Percentiles rank a stretch among this genome's conserved stretches.
Conservation (phyloP, 1,140 invertebrate genomes). For the Heliothis subflexa region DNA sequence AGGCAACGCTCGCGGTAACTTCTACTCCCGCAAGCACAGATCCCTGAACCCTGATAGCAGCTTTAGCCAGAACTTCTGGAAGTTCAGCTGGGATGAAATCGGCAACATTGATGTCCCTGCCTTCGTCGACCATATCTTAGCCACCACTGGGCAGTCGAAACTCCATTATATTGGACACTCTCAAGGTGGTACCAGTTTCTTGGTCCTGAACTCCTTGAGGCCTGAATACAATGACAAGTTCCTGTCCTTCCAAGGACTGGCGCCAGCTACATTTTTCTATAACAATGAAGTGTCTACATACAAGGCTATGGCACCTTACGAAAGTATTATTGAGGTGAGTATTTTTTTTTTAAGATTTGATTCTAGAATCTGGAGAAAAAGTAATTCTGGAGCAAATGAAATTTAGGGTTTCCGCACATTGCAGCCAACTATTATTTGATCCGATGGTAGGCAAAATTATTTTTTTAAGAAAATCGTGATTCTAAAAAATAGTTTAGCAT, state of each 20-base stretch:
- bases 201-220: slow-evolving; percentile 85
- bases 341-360: neutral
- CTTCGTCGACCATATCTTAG: slow-evolving; percentile 82
- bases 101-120: slow-evolving; percentile 83
- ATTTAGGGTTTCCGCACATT: no score
- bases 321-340: slow-evolving; percentile 53
- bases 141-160: slow-evolving; percentile 71
- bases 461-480: no score
- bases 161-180: slow-evolving; percentile 88
- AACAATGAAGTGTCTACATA: slow-evolving; percentile 48
- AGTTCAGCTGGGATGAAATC: slow-evolving; percentile 88
- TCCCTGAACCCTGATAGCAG: slow-evolving; percentile 85
- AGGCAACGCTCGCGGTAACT: slow-evolving; percentile 89
- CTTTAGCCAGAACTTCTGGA: slow-evolving; percentile 74
- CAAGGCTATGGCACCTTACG: slow-evolving; percentile 39
- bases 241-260: slow-evolving; percentile 58
- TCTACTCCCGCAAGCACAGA: slow-evolving; percentile 87
- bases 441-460: no score
- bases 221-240: slow-evolving; percentile 87
- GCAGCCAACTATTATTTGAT: no score
- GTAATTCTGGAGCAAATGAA: no score
- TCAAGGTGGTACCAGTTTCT: slow-evolving; percentile 89
- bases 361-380: no score
- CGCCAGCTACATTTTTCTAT: slow-evolving; percentile 55
- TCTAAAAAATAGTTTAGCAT: no score